Base-by-base conservation (phyloP, 1,140 invertebrate species). In the Anoplolepis gracilipes region DNA sequence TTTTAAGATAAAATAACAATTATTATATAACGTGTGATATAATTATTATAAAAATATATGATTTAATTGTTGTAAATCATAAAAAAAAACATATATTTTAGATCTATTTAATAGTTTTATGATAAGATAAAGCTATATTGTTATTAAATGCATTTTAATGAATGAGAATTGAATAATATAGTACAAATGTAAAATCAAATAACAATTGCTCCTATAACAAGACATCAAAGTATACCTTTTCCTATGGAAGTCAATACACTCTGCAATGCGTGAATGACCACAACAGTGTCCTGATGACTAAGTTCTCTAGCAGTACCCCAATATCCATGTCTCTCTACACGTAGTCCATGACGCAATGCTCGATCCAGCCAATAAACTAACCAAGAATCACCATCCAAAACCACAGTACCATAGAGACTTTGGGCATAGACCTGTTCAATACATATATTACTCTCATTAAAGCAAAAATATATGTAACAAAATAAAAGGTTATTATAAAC, bases 291-390 rank as follows among this genome's bases (percentile, higher is more conserved):
- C 82, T 95, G 95, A 86, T 95, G 96, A 67, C 95, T 96, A 67
- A 96, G 95, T 88, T 96, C 95, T 79, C 95, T 92, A 28, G 95
- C 95, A 46, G 95, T 95, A 25, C 95, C 95, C 96, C 96, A 96
- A 91, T 96, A 96, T 75, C 96, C 96, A 90, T 95, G 93, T 65
- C 94, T 92, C 75, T 94, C 94, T 62, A 93, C 87, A 28, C 94
- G 93, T 42, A 96, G 72, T 19, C 95, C 95, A 86, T 95, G 94
- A 28, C 95, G 91, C 7, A 95, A 76, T 46, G 94, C 95, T 84
- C 94, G 87, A 88, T 95, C 95, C 62, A 95, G 81, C 94, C 94
- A 95, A 64, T 95, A 94, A n/a, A 95, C 95, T 72, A 95, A 89
- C 95, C 95, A 95, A 11, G 94, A 95, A 81, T 95, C 94, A 62